Evolutionary conservation across 2,888 invertebrate genomes (phyloP).

Genomic region (Tetrapedia diversipes): DNA sequence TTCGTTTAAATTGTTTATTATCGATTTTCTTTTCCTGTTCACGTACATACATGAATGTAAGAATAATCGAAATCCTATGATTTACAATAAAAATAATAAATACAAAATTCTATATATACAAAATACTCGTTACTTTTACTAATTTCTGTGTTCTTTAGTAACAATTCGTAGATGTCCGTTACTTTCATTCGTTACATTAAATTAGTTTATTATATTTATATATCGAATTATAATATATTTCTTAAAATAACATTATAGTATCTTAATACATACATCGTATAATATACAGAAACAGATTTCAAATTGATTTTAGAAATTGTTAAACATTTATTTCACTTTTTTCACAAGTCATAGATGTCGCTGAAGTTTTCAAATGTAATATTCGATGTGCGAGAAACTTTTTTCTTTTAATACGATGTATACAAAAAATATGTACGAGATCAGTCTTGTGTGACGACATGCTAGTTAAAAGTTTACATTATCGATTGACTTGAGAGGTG

Average conservation of each 20-base stretch:
- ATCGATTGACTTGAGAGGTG: background rate
- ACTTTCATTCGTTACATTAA: conserved; percentile 23
- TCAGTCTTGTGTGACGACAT: conserved; percentile 52
- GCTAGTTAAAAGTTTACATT: conserved; percentile 10
- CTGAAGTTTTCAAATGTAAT: background rate
- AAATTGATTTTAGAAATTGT: background rate
- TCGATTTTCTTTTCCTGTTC: conserved; percentile 51
- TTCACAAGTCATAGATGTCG: background rate
- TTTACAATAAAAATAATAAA: conserved; percentile 65
- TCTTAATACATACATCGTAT: conserved; percentile 5
- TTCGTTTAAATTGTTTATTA: conserved; percentile 59
- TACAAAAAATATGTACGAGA: conserved; percentile 37
- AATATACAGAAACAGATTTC: conserved; percentile 17
- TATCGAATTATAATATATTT: conserved; percentile 5
- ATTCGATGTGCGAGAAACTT: background rate
- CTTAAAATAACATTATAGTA: conserved; percentile 18
- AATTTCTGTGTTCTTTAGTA: background rate
- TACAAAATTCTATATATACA: conserved; percentile 61
- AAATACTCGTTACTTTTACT: conserved; percentile 41
- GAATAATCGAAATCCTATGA: conserved; percentile 51
- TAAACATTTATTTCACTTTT: background rate
- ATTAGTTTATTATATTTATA: conserved; percentile 20
- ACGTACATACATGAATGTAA: conserved; percentile 56
- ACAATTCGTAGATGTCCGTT: conserved; percentile 11
- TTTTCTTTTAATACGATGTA: conserved; percentile 5